Conservation (phyloP, 2,888 invertebrate species). For the Resseliella maxima region DNA sequence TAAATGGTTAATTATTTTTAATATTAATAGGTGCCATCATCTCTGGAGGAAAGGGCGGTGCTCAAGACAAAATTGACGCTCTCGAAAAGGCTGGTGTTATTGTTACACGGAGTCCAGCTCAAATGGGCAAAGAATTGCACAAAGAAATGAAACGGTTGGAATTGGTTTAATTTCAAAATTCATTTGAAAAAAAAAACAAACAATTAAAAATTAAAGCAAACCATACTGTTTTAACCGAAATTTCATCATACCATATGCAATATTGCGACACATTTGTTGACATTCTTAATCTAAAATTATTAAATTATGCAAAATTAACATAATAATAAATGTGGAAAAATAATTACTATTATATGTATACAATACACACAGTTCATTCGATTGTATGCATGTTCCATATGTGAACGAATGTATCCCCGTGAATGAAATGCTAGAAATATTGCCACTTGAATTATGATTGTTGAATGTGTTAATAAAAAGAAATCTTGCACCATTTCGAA, state of each 20-base stretch:
- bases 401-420: neutral
- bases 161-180: conserved; percentile 68
- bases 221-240: conserved; percentile 13
- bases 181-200: neutral
- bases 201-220: neutral
- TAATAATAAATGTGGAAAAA: conserved; percentile 2
- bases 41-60: conserved; percentile 98
- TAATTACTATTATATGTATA: conserved; percentile 23
- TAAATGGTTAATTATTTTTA: neutral
- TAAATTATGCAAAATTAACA: conserved; percentile 48
- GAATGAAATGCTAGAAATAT: neutral
- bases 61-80: conserved; percentile 97
- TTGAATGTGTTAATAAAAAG: conserved; percentile 25
- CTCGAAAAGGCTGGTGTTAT: conserved; percentile 93
- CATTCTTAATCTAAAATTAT: conserved; percentile 34
- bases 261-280: conserved; percentile 19
- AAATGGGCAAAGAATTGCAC: conserved; percentile 90
- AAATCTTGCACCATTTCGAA: neutral
- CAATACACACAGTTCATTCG: neutral
- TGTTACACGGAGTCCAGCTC: conserved; percentile 94
- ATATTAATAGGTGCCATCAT: conserved; percentile 84
- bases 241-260: conserved; percentile 15
- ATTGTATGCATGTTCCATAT: neutral
- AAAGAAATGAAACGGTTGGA: conserved; percentile 90
- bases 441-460: neutral